These are phyloP conservation scores for Lepidochrysops patricia DNA, from an alignment of 2,888 invertebrate genomes.

Conservation along the genomic window DNA sequence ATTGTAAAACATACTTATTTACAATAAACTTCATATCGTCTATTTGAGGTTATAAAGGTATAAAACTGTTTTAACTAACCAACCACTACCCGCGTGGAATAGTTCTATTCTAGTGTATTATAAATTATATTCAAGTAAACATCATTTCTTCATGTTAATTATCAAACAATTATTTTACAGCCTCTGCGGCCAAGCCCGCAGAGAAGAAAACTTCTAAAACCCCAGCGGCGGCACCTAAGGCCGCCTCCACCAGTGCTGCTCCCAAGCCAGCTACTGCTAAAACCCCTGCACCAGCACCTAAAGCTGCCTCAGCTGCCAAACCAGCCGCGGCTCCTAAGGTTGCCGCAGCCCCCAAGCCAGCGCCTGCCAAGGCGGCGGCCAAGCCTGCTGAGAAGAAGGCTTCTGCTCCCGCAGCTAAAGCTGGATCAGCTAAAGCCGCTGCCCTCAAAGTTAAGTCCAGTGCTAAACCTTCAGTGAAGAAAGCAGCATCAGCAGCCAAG, in stretches of 20 bases:
- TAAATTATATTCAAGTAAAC: too few relatives aligned
- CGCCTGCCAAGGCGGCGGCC: constrained; percentile 57
- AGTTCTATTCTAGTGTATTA: too few relatives aligned
- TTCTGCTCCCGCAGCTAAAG: constrained; percentile 60
- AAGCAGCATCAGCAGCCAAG: constrained; percentile 64
- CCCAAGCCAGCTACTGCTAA: constrained; percentile 55
- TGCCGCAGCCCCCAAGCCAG: constrained; percentile 65
- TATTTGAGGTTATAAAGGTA: neutral
- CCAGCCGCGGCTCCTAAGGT: constrained; percentile 54
- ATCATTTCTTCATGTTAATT: neutral
- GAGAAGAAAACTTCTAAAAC: constrained; percentile 64
- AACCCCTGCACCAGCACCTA: constrained; percentile 56
- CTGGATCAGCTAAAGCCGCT: constrained; percentile 70
- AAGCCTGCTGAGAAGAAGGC: constrained; percentile 60
- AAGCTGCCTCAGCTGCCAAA: constrained; percentile 51
- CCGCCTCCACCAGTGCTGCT: constrained; percentile 43
- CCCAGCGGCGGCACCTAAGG: constrained; percentile 61
- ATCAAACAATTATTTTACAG: neutral
- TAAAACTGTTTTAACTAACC: too few relatives aligned
- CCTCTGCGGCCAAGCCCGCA: constrained; percentile 59
- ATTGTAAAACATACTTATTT: too few relatives aligned
- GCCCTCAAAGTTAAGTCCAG: constrained; percentile 66
- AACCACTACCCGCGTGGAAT: too few relatives aligned
- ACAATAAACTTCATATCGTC: too few relatives aligned
- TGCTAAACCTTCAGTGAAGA: constrained; percentile 68